A percentile compares a stretch with the other conserved stretches of the same genome.
These are phyloP conservation scores for Poeciliopsis turrubarensis DNA, from an alignment of 2,113 vertebrate species.

Conservation along the genomic window DNA sequence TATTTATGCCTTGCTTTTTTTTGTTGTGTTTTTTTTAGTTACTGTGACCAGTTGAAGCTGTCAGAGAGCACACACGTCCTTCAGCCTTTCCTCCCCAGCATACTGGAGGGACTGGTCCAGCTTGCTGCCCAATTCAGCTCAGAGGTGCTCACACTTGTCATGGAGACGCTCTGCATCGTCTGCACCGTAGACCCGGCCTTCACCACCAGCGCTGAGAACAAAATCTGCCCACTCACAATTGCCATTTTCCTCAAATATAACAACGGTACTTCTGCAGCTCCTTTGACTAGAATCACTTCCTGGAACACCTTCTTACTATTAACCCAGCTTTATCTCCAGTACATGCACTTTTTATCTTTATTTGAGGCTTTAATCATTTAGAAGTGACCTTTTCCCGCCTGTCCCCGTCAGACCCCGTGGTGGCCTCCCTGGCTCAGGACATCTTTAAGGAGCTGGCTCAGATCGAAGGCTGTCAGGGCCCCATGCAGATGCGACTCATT, in stretches of 20 bases:
- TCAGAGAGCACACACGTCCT: slow-evolving; percentile 93
- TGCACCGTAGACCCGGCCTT: slow-evolving; percentile 93
- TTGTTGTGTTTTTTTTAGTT: slow-evolving; percentile 72
- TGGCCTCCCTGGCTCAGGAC: slow-evolving; percentile 95
- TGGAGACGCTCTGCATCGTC: slow-evolving; percentile 97
- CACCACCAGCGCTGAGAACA: slow-evolving; percentile 93
- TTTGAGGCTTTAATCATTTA: too few relatives aligned
- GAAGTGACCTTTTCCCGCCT: slow-evolving; percentile 5
- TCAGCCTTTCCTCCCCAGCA: slow-evolving; percentile 94
- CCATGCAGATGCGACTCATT: slow-evolving; percentile 97
- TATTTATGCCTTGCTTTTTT: background rate
- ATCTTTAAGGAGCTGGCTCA: slow-evolving; percentile 98
- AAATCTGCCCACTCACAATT: slow-evolving; percentile 97
- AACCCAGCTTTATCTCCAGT: too few relatives aligned
- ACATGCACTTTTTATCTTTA: too few relatives aligned
- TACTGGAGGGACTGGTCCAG: slow-evolving; percentile 94
- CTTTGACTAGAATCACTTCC: background rate
- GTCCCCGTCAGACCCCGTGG: slow-evolving; percentile 88
- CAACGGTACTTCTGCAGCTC: slow-evolving; percentile 82
- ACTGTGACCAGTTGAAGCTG: slow-evolving; percentile 97
- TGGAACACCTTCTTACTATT: background rate
- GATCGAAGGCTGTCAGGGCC: slow-evolving; percentile 94
- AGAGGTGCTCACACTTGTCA: slow-evolving; percentile 95
- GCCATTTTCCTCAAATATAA: slow-evolving; percentile 98
- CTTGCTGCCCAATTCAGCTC: slow-evolving; percentile 96